Conservation (phyloP, 2,113 vertebrate species). For the Balaeniceps rex region DNA sequence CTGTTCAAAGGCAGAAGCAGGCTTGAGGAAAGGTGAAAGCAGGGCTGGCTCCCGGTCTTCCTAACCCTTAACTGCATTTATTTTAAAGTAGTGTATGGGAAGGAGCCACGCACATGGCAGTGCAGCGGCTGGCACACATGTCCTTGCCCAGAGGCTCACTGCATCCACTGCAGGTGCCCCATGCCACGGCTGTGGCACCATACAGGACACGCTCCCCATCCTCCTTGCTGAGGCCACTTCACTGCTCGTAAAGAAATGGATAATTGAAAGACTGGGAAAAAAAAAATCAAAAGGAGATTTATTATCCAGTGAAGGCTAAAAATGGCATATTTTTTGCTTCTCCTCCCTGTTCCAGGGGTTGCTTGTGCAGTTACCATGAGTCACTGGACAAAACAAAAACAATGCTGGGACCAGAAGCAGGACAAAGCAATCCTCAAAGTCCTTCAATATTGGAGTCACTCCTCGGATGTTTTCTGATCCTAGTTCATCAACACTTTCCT, state of each 20-base stretch:
- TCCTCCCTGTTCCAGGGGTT: background rate
- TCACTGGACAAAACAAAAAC: background rate
- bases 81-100: background rate
- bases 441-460: background rate
- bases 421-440: background rate
- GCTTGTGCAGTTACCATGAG: background rate
- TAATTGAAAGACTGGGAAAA: background rate
- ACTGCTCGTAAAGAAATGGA: background rate
- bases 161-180: background rate
- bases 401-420: background rate
- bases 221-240: background rate
- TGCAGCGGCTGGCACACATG: fast-evolving
- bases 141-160: background rate
- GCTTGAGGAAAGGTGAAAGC: background rate
- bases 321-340: background rate
- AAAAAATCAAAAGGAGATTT: background rate
- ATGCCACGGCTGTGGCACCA: background rate
- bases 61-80: background rate
- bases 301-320: background rate
- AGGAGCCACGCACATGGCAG: background rate
- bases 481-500: background rate
- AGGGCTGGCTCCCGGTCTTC: background rate
- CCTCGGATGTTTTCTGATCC: background rate
- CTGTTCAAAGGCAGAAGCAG: background rate
- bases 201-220: background rate